Percentiles rank a stretch among this genome's conserved stretches.
phyloP scores from a whole-genome alignment of 2,888 invertebrate species.

The Argyresthia albistria region DNA sequence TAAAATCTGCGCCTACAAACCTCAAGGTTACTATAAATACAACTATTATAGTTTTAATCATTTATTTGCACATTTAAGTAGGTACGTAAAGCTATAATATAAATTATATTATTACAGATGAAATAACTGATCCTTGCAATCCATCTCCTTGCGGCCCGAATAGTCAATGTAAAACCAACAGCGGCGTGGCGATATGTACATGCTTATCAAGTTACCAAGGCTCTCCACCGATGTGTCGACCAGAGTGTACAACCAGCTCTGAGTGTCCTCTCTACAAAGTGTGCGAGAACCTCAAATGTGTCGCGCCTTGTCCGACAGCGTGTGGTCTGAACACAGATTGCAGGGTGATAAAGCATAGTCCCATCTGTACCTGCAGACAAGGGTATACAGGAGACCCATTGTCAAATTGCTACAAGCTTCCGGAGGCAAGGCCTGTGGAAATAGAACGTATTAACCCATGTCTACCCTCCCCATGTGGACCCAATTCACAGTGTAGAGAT shows the following conservation, averaged over 20 bases:
- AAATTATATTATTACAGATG: conserved; percentile 31
- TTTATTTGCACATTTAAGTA: background rate
- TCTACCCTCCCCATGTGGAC: conserved; percentile 83
- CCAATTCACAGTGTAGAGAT: conserved; percentile 76
- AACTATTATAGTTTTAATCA: background rate
- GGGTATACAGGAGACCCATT: conserved; percentile 78
- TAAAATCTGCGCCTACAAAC: conserved; percentile 68
- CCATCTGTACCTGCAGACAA: conserved; percentile 77
- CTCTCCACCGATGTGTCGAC: conserved; percentile 78
- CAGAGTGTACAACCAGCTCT: conserved; percentile 78
- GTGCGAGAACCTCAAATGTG: conserved; percentile 80
- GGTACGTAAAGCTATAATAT: background rate
- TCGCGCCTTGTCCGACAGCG: conserved; percentile 79
- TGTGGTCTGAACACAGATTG: conserved; percentile 81
- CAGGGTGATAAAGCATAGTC: conserved; percentile 79
- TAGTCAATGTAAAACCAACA: conserved; percentile 71
- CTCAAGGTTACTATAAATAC: conserved; percentile 48
- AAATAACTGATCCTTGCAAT: conserved; percentile 60
- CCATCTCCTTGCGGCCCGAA: conserved; percentile 88
- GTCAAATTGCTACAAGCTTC: conserved; percentile 45
- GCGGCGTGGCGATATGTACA: conserved; percentile 78
- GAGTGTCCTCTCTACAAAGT: conserved; percentile 77
- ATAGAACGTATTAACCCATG: conserved; percentile 71
- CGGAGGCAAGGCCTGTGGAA: conserved; percentile 29
- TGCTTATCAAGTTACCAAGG: conserved; percentile 78